A percentile compares a stretch with the other conserved stretches of the same genome.
phyloP scores from a whole-genome alignment of 30 jellyfish, hydroid and myxozoan species.

The Pelagia noctiluca region DNA sequence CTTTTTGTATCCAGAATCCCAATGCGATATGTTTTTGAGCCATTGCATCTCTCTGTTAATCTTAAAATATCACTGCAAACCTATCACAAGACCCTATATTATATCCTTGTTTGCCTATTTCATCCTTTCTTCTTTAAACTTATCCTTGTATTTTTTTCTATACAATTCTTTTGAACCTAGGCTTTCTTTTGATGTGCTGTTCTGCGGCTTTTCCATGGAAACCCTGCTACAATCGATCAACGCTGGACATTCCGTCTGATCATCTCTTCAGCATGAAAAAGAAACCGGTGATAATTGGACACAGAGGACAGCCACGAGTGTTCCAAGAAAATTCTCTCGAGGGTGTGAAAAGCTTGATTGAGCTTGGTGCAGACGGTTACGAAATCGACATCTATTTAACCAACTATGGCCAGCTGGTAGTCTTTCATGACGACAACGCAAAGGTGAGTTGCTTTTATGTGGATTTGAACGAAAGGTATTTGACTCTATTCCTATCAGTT shows the following conservation, averaged over 20 bases:
- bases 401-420: conserved; percentile 70
- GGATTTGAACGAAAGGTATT: too few species aligned
- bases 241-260: conserved; percentile 65
- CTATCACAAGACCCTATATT: too few species aligned
- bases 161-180: too few species aligned
- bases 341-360: conserved; percentile 72
- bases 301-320: conserved; percentile 84
- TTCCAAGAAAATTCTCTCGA: conserved; percentile 87
- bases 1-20: too few species aligned
- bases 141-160: too few species aligned
- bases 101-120: too few species aligned
- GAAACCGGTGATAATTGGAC: conserved; percentile 86
- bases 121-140: too few species aligned
- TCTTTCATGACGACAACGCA: conserved; percentile 89
- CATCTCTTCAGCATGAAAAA: conserved; percentile 75
- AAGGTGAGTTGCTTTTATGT: conserved; percentile 63
- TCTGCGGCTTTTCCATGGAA: not conserved
- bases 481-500: not conserved
- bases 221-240: conserved; percentile 58
- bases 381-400: conserved; percentile 82
- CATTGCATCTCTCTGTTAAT: too few species aligned
- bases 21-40: too few species aligned
- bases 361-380: conserved; percentile 84
- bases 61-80: too few species aligned
- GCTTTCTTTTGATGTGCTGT: not conserved